Conservation (phyloP, 2,888 invertebrate species). For the Leucoptera coffeella region DNA sequence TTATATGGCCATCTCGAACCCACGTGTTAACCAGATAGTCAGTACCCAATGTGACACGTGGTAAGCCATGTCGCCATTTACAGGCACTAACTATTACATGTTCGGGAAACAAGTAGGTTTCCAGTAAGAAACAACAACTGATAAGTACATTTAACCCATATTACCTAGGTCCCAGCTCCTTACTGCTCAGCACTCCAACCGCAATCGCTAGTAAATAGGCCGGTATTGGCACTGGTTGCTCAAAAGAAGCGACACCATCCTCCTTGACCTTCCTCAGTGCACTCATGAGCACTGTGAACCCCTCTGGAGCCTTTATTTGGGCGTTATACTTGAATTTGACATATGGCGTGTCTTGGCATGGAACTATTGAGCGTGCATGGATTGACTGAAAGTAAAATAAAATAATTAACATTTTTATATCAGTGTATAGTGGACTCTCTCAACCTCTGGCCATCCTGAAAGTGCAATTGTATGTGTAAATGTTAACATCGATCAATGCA, state of each 20-base stretch:
- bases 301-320: constrained; percentile 62
- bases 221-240: constrained; percentile 78
- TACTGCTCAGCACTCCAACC: constrained; percentile 72
- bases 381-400: constrained; percentile 57
- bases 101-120: too few relatives aligned
- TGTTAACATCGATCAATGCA: too few relatives aligned
- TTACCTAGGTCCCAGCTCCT: constrained; percentile 65
- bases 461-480: too few relatives aligned
- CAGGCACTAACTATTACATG: too few relatives aligned
- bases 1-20: too few relatives aligned
- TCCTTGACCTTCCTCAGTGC: constrained; percentile 57
- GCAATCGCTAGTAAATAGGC: constrained; percentile 88
- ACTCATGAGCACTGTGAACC: constrained; percentile 83
- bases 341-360: constrained; percentile 89
- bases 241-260: constrained; percentile 54
- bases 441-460: too few relatives aligned
- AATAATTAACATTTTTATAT: constrained; percentile 3
- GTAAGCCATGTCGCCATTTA: too few relatives aligned
- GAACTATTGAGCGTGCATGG: constrained; percentile 82
- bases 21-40: too few relatives aligned
- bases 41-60: too few relatives aligned
- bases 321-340: constrained; percentile 84
- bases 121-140: too few relatives aligned
- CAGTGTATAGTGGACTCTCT: too few relatives aligned
- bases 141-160: not conserved